Evolutionary conservation across 1,140 invertebrate genomes (phyloP), one percentile per base, ranked within the genome.

Genomic region (Berghia stephanieae): DNA sequence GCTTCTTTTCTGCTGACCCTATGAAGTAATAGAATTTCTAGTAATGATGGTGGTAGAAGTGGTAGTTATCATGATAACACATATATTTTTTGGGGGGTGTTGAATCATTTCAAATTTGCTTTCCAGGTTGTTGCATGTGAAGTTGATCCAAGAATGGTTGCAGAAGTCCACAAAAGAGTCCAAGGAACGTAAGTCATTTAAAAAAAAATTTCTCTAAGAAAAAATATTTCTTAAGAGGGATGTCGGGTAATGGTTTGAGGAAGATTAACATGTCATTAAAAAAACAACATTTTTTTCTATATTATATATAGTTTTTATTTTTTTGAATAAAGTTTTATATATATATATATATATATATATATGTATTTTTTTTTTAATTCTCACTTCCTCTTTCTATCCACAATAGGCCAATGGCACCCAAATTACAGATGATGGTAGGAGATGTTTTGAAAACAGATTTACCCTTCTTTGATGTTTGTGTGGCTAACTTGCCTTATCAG

Each of bases 381-480:
- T n/a, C n/a, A n/a, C n/a, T n/a, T n/a, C n/a, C n/a, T n/a, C 10
- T 73, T 27, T 73, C 55, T 52, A 31, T 38, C n/a, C 91, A 8
- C 83, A 86, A 73, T 79, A 91, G 91, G 24, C 87, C 90, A 38
- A 92, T 94, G 80, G 95, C 98, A 89, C 91, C 93, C 3, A 99
- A 99, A 90, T 90, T 99, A 34, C 93, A 98, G 87, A 95, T 99
- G 73, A 90, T 96, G 79, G 92, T 98, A 79, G 98, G 98, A 34
- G 97, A 99, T 92, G 96, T 97, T 18, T 90, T 99, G 1, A 99
- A 98, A 91, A 94, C 93, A 43, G 94, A 98, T 67, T 91, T 99
- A 77, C 98, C 98, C n/a, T 97, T 96, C 86, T 99, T 99, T 89
- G 96, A 99, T 90, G 92, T 99, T n/a, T 99, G 98, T 91, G 96